Base-by-base conservation (phyloP, 2,797 vertebrate genomes). In the Mareca penelope region DNA sequence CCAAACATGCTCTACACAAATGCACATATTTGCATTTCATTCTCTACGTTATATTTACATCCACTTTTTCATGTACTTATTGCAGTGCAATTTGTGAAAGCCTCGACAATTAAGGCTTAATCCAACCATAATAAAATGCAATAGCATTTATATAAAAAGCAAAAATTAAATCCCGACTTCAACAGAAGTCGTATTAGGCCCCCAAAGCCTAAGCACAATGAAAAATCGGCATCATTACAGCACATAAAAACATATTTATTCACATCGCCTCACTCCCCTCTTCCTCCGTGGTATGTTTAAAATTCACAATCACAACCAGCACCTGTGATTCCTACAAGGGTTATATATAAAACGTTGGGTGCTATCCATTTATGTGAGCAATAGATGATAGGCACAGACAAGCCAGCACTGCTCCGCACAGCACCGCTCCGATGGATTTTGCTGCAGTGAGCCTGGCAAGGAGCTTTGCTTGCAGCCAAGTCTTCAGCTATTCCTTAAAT, bases 381-480 rank as follows among this genome's bases (percentile, higher is more conserved):
- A 4, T 0, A 72, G 35, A 46, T 29, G 46, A 71, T 3, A 33
- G 12, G 23, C 2, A 8, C 1, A 28, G 72, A 4, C 69, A 73
- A 80, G 39, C 10, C 31, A 71, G 22, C 22, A 29, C 44, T 68
- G 39, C 37, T 8, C 18, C 71, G 53, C 39, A 24, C 46, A 48
- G 46, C 46, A 48, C 46, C 46, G 46, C 46, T 13, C 48, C 23
- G 23, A 14, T 3, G 48, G 23, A 24, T 50, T 24, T 50, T 13
- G 48, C 48, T 50, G 48, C 48, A 50, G 23, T 50, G 23, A 50
- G 48, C 23, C 48, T 14, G 48, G 76, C 79, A 48, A 80, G 80
- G 65, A 88, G 77, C 57, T 89, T 26, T 70, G 73, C 61, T 91
- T 85, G 85, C 85, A 91, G 72, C 80, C 85, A 93, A 59, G 2